phyloP scores from a whole-genome alignment of 2,888 invertebrate species.

The Archips crataeganus region DNA sequence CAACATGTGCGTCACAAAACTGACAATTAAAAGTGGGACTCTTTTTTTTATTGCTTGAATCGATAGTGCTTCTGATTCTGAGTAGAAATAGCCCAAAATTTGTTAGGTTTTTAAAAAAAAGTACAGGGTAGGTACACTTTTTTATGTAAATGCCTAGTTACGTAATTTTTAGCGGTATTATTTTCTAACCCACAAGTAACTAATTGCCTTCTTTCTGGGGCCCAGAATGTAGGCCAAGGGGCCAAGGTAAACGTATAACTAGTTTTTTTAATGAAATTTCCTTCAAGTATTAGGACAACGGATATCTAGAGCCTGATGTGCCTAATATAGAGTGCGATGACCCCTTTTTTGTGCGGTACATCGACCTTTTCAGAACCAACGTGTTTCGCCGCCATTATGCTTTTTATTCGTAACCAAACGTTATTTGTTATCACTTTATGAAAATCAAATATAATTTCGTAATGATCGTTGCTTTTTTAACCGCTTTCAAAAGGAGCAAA shows the following conservation, averaged over 20 bases:
- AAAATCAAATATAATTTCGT: constrained; percentile 30
- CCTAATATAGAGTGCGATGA: constrained; percentile 67
- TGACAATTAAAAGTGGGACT: too few relatives aligned
- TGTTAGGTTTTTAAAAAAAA: too few relatives aligned
- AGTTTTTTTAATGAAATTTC: neutral
- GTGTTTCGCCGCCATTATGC: constrained; percentile 55
- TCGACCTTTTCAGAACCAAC: constrained; percentile 75
- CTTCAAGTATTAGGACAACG: constrained; percentile 8
- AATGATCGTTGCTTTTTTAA: neutral
- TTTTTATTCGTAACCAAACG: constrained; percentile 32
- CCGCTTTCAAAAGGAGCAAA: neutral
- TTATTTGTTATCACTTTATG: constrained; percentile 37
- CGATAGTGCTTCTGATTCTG: too few relatives aligned
- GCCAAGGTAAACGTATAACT: neutral
- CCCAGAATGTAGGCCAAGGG: neutral
- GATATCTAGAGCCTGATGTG: constrained; percentile 56
- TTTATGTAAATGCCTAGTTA: too few relatives aligned
- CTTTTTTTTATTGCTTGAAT: too few relatives aligned
- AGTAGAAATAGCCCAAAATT: too few relatives aligned
- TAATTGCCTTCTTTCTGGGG: neutral
- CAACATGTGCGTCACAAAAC: too few relatives aligned
- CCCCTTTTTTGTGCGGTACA: constrained; percentile 77
- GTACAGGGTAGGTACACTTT: too few relatives aligned
- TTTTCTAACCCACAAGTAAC: neutral
- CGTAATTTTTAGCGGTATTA: too few relatives aligned